A percentile compares a stretch with the other conserved stretches of the same genome.
Evolutionary conservation across 2,888 invertebrate species (phyloP).

Genomic region (Agrotis ipsilon): DNA sequence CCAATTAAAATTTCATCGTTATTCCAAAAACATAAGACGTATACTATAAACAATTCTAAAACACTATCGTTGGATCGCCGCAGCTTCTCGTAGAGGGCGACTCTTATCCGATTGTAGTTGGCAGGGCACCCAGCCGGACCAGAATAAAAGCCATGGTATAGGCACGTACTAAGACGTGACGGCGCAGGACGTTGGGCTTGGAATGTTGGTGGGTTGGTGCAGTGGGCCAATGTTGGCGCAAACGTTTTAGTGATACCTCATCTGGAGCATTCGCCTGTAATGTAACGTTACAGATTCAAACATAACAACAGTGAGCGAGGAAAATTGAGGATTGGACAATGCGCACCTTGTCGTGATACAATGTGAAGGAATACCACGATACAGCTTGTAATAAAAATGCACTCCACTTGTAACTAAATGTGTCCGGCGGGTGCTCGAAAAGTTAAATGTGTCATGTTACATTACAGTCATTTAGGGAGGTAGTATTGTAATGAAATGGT

Average conservation of each 20-base stretch:
- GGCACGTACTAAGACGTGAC: slow-evolving; percentile 55
- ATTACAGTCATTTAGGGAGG: too few relatives aligned
- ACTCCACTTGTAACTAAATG: too few relatives aligned
- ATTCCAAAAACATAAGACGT: slow-evolving; percentile 55
- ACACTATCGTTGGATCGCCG: slow-evolving; percentile 58
- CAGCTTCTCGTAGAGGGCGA: slow-evolving; percentile 51
- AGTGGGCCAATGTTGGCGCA: slow-evolving; percentile 18
- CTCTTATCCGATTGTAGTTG: slow-evolving; percentile 59
- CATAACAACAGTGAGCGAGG: too few relatives aligned
- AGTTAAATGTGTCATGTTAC: too few relatives aligned
- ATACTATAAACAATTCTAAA: slow-evolving; percentile 58
- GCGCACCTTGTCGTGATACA: too few relatives aligned
- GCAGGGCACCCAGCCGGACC: slow-evolving; percentile 58
- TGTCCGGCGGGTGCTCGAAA: too few relatives aligned
- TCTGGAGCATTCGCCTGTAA: too few relatives aligned
- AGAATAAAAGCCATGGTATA: slow-evolving; percentile 54
- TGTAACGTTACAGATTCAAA: too few relatives aligned
- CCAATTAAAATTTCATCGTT: slow-evolving; percentile 63
- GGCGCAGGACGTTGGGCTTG: slow-evolving; percentile 33
- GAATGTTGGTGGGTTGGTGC: slow-evolving; percentile 31
- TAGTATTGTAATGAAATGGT: too few relatives aligned
- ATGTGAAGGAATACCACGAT: too few relatives aligned
- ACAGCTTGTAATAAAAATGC: too few relatives aligned
- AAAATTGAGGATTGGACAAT: too few relatives aligned
- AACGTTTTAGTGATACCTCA: neutral